These are phyloP conservation scores for Polypterus bichir DNA, from an alignment of 2,113 vertebrate genomes.

Conservation along the genomic window DNA sequence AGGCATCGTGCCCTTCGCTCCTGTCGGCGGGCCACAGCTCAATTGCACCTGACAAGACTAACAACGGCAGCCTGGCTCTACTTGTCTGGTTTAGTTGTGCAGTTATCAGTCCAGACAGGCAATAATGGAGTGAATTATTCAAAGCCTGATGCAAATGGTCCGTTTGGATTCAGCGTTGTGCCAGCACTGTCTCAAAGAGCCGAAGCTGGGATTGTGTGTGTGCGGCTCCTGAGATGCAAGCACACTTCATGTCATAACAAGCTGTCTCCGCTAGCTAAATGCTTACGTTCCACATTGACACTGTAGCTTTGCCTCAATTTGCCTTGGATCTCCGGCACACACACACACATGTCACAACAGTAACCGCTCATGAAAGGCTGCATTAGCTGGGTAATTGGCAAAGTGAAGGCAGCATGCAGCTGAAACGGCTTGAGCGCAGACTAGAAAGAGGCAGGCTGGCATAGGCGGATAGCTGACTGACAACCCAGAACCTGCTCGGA, in stretches of 20 bases:
- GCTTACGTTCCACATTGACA: not conserved
- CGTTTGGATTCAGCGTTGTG: not conserved
- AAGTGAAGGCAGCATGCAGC: not conserved
- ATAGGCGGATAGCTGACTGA: no score
- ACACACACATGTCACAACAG: not conserved
- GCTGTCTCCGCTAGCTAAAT: conserved; percentile 1
- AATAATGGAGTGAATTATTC: not conserved
- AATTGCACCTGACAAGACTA: not conserved
- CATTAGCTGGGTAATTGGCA: conserved; percentile 3
- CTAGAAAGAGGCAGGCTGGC: no score
- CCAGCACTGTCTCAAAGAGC: not conserved
- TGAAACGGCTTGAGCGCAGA: no score
- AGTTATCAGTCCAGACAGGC: conserved; percentile 1
- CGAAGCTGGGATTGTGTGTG: no score
- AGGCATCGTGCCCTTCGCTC: no score
- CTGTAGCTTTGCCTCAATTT: not conserved
- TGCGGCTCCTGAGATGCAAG: not conserved
- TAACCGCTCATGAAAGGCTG: not conserved
- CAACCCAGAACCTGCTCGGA: no score
- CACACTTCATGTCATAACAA: conserved; percentile 1
- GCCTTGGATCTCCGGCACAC: not conserved
- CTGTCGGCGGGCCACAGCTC: no score
- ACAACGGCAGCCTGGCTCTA: not conserved
- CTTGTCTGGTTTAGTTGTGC: not conserved
- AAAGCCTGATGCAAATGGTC: not conserved